A percentile compares a stretch with the other conserved stretches of the same genome.
These are phyloP conservation scores for Piprites chloris DNA, from an alignment of 2,113 vertebrate genomes.

Conservation along the genomic window DNA sequence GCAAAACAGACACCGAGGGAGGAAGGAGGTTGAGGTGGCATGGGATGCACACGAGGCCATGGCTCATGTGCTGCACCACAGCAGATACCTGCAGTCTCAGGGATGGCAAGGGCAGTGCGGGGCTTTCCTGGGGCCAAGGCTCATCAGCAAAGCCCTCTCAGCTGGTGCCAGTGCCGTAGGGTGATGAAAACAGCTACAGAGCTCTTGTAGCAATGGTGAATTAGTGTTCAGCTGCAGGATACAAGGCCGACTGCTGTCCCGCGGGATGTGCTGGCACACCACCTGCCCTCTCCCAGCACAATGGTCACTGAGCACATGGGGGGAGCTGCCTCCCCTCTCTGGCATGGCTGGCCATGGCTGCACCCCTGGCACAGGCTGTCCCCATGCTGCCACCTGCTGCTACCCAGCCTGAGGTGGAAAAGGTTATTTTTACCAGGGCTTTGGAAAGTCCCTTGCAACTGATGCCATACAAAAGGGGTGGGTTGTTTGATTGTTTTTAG, in stretches of 20 bases:
- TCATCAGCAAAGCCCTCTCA: background rate
- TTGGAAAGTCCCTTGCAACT: background rate
- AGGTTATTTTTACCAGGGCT: background rate
- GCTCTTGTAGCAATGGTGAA: background rate
- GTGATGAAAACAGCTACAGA: fast-evolving
- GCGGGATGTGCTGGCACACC: background rate
- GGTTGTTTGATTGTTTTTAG: background rate
- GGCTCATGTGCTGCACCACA: fast-evolving
- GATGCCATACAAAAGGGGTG: background rate
- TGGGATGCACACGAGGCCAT: background rate
- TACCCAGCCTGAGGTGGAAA: background rate
- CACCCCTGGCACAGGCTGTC: background rate
- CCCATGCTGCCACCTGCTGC: fast-evolving
- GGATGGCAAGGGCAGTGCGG: fast-evolving
- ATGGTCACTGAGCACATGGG: background rate
- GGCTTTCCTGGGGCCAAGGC: background rate
- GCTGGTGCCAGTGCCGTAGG: fast-evolving
- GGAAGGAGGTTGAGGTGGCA: background rate
- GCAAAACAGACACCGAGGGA: background rate
- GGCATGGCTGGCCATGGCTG: background rate
- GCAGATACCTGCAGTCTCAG: background rate
- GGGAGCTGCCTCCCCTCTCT: background rate
- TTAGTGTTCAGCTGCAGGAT: fast-evolving
- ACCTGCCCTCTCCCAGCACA: background rate
- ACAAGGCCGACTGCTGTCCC: fast-evolving